Conservation (phyloP, 2,797 vertebrate genomes). For the Hoplostethus atlanticus region DNA sequence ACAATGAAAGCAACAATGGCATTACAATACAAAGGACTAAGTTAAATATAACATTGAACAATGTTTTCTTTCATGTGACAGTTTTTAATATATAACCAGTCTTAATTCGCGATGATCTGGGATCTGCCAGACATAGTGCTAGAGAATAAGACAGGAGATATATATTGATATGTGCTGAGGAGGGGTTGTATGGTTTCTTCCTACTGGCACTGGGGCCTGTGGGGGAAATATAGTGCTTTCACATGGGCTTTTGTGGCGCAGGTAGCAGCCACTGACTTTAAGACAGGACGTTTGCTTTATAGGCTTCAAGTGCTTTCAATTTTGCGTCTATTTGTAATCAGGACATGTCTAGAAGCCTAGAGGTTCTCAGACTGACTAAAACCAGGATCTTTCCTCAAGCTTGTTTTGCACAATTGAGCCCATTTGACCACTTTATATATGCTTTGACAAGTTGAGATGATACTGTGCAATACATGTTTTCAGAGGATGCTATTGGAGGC, state of each 20-base stretch:
- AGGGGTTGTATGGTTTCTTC: constrained; percentile 46
- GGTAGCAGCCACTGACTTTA: constrained; percentile 39
- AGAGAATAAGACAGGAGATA: constrained; percentile 57
- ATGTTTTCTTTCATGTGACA: constrained; percentile 55
- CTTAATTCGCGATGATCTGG: constrained; percentile 20
- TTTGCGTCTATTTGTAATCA: constrained; percentile 25
- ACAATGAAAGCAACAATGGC: constrained; percentile 74
- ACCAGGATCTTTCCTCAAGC: constrained; percentile 26
- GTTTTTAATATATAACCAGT: constrained; percentile 31
- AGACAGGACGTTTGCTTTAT: constrained; percentile 44
- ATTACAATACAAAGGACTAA: constrained; percentile 71
- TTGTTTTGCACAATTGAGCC: constrained; percentile 37
- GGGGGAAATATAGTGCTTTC: constrained; percentile 55
- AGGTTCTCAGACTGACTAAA: constrained; percentile 21
- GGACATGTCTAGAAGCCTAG: constrained; percentile 19
- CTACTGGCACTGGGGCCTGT: constrained; percentile 32
- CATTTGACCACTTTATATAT: constrained; percentile 35
- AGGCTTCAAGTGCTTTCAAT: constrained; percentile 59
- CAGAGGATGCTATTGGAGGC: constrained; percentile 24
- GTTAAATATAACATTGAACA: constrained; percentile 72
- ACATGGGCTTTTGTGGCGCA: constrained; percentile 38
- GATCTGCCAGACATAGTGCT: constrained; percentile 58
- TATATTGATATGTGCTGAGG: constrained; percentile 68
- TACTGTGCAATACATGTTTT: constrained; percentile 61
- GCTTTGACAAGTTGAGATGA: constrained; percentile 67